Conservation (phyloP, 2,797 vertebrate species). For the Squalus acanthias region DNA sequence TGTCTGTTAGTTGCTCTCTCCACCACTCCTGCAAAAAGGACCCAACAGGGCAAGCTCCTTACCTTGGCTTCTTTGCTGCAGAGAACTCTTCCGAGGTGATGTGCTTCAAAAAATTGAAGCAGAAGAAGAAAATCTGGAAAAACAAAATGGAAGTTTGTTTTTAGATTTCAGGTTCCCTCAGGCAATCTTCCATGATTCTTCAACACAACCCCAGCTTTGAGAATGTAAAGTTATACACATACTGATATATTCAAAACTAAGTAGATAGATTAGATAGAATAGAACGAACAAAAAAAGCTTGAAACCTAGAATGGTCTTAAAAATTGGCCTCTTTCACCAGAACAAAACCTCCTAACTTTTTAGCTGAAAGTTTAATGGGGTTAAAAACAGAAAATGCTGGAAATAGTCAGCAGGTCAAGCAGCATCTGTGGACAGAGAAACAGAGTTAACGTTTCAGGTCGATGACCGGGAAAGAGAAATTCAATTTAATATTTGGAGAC, state of each 20-base stretch:
- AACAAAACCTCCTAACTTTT: background rate
- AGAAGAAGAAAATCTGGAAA: slow-evolving; percentile 97
- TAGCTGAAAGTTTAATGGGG: background rate
- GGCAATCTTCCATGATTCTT: no score
- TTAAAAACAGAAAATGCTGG: background rate
- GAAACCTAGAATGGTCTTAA: background rate
- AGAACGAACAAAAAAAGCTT: background rate
- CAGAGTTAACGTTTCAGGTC: no score
- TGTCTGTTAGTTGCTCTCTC: background rate
- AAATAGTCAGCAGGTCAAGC: background rate
- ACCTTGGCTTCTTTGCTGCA: slow-evolving; percentile 82
- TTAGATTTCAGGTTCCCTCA: background rate
- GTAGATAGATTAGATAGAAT: background rate
- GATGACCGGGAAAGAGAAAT: no score
- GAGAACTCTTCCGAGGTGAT: slow-evolving; percentile 97
- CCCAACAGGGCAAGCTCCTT: slow-evolving; percentile 44
- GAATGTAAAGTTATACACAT: background rate
- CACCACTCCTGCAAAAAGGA: background rate
- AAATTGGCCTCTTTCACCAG: background rate
- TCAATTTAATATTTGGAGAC: background rate
- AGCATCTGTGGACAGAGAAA: background rate
- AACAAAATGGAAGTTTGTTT: slow-evolving; percentile 44
- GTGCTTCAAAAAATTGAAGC: slow-evolving; percentile 99
- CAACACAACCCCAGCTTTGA: background rate
- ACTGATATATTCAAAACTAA: background rate